Evolutionary conservation across 1,140 invertebrate genomes (phyloP).

Genomic region (Gonatopus flavifemur): DNA sequence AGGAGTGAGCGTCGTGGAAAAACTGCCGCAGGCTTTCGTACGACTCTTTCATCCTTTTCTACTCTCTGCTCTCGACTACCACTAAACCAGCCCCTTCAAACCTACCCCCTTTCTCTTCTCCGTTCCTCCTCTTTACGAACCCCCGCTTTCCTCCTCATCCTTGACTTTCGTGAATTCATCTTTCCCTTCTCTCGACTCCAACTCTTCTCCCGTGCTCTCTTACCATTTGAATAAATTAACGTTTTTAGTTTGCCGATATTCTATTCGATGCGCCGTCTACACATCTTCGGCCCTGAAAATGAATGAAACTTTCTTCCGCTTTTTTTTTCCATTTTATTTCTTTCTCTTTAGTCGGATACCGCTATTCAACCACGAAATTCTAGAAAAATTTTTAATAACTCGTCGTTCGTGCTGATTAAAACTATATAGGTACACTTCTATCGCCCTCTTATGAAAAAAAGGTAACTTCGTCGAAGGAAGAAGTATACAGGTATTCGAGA

Average conservation of each 20-base stretch:
- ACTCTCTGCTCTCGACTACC: conserved; percentile 3
- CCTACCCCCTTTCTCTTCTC: conserved; percentile 9
- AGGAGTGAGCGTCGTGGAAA: no score
- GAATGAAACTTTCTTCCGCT: conserved; percentile 7
- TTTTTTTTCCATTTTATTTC: not conserved
- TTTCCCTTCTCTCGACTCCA: no score
- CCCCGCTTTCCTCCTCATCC: conserved; percentile 2
- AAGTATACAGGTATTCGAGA: no score
- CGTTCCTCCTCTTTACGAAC: conserved; percentile 5
- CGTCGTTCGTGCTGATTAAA: not conserved
- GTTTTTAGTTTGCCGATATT: conserved; percentile 37
- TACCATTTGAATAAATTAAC: conserved; percentile 40
- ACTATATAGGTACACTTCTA: no score
- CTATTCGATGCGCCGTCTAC: conserved; percentile 12
- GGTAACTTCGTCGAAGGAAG: no score
- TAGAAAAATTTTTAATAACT: conserved; percentile 6
- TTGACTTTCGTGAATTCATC: conserved; percentile 11
- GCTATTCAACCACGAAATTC: not conserved
- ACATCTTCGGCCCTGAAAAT: conserved; percentile 14
- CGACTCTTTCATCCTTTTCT: conserved; percentile 2
- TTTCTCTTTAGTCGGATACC: not conserved
- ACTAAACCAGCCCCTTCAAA: conserved; percentile 2
- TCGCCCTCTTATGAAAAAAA: no score
- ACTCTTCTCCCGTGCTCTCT: conserved; percentile 23
- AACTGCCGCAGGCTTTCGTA: conserved; percentile 11